Conservation (phyloP, 2,888 invertebrate genomes). For the Chalcosyrphus nemorum region DNA sequence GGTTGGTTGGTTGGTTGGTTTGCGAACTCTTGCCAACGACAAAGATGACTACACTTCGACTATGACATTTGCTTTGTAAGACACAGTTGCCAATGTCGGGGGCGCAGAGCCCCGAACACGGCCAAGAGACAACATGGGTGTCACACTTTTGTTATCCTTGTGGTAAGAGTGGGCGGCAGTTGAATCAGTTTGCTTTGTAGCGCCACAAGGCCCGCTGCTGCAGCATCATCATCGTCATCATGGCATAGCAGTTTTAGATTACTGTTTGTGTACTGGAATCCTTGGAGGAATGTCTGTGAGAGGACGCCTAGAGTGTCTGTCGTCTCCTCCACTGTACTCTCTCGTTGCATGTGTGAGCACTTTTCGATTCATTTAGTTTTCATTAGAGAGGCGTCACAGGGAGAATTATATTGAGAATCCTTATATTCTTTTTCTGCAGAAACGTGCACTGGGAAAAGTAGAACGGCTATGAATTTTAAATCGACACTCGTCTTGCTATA, state of each 20-base stretch:
- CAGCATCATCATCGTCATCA: constrained; percentile 63
- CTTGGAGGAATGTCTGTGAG: constrained; percentile 27
- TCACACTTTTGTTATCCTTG: constrained; percentile 63
- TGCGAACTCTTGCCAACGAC: constrained; percentile 24
- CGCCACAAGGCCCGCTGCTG: constrained; percentile 57
- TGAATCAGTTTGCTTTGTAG: constrained; percentile 37
- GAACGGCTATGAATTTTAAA: not conserved
- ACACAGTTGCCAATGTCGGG: constrained; percentile 67
- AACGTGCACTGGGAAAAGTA: constrained; percentile 17
- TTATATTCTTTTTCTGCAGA: constrained; percentile 25
- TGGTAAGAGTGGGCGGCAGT: constrained; percentile 19
- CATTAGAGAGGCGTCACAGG: constrained; percentile 62
- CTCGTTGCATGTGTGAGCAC: constrained; percentile 50
- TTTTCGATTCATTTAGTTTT: constrained; percentile 71
- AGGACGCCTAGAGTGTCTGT: constrained; percentile 15
- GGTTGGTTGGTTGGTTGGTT: constrained; percentile 32
- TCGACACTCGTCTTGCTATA: too few species aligned
- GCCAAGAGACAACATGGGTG: constrained; percentile 64
- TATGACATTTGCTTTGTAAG: constrained; percentile 69
- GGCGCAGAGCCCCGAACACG: constrained; percentile 50
- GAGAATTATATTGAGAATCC: constrained; percentile 57
- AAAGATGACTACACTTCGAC: constrained; percentile 39
- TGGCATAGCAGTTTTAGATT: constrained; percentile 43
- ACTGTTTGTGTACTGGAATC: constrained; percentile 41
- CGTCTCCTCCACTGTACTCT: constrained; percentile 9